Evolutionary conservation across 2,888 invertebrate species (phyloP), one percentile per base, ranked within the genome.

Genomic region (Parnassius apollo): DNA sequence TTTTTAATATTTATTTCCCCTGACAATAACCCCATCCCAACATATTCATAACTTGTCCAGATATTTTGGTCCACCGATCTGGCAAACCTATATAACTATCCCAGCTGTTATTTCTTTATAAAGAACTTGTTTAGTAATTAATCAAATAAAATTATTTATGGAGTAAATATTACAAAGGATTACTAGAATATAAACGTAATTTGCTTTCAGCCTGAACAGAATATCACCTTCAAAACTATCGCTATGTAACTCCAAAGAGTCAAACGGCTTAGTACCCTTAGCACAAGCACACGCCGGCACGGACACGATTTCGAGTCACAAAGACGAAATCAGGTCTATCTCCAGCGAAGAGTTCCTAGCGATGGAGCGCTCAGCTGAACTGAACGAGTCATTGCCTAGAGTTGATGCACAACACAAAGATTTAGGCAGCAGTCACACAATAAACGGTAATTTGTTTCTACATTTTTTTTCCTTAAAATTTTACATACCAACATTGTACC

Each of bases 311-410:
- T 80, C 82, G 61, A 81, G 84, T 66, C 83, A 85, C 64, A 89
- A 91, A 68, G 89, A 87, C 52, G 91, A 88, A 48, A 76, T 77
- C 8, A 76, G 86, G 13, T 90, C 90, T 0, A 72, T 82, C 55
- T 91, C 91, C 53, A 91, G 91, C 65, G 91, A 91, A 11, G 91
- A 91, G 71, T 91, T 91, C 69, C 77, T 91, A 35, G 91, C 91
- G 10, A 90, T 91, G 90, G 91, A 91, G 68, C 82, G 91, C n/a
- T 87, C 88, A 7, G 79, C 91, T 2, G 91, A 91, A 61, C 64
- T 85, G 9, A 81, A 86, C 9, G 83, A 76, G 55, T 78, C 85
- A 0, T 57, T 83, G 56, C 75, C 80, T 10, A 77, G 78, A 42
- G 75, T 77, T 2, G 83, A 82, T 45, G 68, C 67, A 62, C 64